A percentile compares a stretch with the other conserved stretches of the same genome.
phyloP scores from a whole-genome alignment of 2,797 vertebrate genomes.

The Poeciliopsis paucimaculata region DNA sequence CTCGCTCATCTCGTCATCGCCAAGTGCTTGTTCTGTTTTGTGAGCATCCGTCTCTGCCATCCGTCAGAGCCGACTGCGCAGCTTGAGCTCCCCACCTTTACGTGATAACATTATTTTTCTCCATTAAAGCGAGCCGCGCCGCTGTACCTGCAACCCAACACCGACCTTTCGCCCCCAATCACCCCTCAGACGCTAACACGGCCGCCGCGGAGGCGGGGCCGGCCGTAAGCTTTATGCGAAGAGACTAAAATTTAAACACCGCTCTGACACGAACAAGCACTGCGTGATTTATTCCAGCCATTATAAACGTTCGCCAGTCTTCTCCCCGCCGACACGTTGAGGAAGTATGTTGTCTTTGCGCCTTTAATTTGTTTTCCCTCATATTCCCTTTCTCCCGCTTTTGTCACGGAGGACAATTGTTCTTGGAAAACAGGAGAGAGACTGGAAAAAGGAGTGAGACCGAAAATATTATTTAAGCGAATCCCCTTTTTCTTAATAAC shows the following conservation, averaged over 20 bases:
- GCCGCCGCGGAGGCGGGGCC: slow-evolving; percentile 45
- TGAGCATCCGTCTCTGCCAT: slow-evolving; percentile 63
- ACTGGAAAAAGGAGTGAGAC: slow-evolving; percentile 5
- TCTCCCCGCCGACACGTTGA: slow-evolving; percentile 44
- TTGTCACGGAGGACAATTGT: slow-evolving; percentile 66
- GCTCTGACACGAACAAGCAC: slow-evolving; percentile 64
- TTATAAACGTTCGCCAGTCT: slow-evolving; percentile 57
- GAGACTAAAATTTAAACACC: slow-evolving; percentile 71
- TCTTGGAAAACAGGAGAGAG: slow-evolving; percentile 61
- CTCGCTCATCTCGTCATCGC: slow-evolving; percentile 43
- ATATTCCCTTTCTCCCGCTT: slow-evolving; percentile 48
- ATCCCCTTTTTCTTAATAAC: slow-evolving; percentile 27
- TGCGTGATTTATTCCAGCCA: slow-evolving; percentile 72
- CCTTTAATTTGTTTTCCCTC: slow-evolving; percentile 67
- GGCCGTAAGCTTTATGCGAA: slow-evolving; percentile 59
- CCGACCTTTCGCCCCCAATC: slow-evolving; percentile 56
- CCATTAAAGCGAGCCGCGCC: slow-evolving; percentile 52
- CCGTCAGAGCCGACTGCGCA: slow-evolving; percentile 47
- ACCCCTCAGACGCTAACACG: slow-evolving; percentile 35
- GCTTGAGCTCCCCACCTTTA: slow-evolving; percentile 57
- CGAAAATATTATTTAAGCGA: slow-evolving; percentile 49
- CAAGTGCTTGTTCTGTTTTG: slow-evolving; percentile 39
- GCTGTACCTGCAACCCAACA: slow-evolving; percentile 60
- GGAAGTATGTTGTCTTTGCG: slow-evolving; percentile 63
- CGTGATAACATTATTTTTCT: slow-evolving; percentile 67